These are phyloP conservation scores for Ceratina australensis DNA, from an alignment of 1,140 invertebrate genomes.

Conservation along the genomic window DNA sequence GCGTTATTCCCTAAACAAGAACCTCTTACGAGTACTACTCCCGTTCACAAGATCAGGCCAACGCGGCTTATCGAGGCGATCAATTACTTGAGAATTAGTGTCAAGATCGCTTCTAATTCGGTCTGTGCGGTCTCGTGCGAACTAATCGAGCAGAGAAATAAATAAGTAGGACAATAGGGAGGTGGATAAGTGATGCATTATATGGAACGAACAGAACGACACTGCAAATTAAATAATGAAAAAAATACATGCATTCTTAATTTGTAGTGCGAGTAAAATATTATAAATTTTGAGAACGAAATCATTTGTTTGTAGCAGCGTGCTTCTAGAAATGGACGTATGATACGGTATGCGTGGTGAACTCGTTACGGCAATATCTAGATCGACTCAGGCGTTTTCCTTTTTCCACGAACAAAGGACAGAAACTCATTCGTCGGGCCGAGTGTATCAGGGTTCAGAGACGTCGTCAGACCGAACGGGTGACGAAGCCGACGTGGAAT, in stretches of 20 bases:
- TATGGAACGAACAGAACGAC: background rate
- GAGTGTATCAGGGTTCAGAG: constrained; percentile 3
- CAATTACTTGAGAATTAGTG: constrained; percentile 56
- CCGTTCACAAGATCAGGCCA: background rate
- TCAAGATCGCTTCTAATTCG: constrained; percentile 47
- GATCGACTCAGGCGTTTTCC: background rate
- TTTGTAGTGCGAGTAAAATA: too few relatives aligned
- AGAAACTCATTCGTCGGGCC: background rate
- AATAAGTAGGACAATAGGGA: background rate
- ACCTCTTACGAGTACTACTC: background rate
- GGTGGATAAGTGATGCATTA: background rate
- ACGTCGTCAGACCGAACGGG: constrained; percentile 40
- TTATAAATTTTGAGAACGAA: too few relatives aligned
- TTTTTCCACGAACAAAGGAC: background rate
- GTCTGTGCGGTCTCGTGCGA: background rate
- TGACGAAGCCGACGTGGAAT: constrained; percentile 74
- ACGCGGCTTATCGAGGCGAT: constrained; percentile 35
- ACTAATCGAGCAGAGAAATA: background rate
- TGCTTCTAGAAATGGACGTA: too few relatives aligned
- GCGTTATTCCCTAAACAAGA: background rate
- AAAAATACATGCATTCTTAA: too few relatives aligned
- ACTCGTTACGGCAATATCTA: background rate
- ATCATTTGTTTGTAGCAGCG: too few relatives aligned
- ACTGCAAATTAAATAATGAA: too few relatives aligned
- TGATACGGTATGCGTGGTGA: too few relatives aligned